phyloP scores from a whole-genome alignment of 2,797 vertebrate genomes.

The Lophotriccus pileatus region DNA sequence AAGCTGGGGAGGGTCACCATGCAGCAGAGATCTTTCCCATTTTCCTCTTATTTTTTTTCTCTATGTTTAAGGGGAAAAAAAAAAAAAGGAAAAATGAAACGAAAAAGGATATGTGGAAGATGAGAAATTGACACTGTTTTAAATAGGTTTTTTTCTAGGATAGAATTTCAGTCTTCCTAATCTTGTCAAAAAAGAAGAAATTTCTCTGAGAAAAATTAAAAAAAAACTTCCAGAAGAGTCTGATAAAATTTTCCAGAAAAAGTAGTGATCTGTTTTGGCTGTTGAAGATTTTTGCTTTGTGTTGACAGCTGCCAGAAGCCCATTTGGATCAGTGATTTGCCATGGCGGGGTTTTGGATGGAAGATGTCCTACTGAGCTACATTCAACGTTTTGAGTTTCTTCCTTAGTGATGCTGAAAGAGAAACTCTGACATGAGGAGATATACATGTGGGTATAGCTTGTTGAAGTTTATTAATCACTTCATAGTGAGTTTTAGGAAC shows the following conservation, averaged over 20 bases:
- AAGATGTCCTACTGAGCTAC: background rate
- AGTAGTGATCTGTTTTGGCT: background rate
- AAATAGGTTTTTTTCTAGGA: background rate
- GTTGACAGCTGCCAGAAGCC: background rate
- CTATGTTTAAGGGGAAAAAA: rapidly evolving
- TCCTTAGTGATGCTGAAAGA: background rate
- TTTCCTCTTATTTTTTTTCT: background rate
- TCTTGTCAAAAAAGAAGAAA: background rate
- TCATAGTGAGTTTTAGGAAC: background rate
- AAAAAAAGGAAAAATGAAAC: background rate
- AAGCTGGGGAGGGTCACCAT: background rate
- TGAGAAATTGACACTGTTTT: background rate
- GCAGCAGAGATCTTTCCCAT: background rate
- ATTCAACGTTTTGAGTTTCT: background rate
- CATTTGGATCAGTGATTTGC: background rate
- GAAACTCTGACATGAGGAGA: background rate
- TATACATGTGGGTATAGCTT: background rate
- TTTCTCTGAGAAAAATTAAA: background rate
- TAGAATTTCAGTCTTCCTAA: background rate
- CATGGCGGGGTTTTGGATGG: background rate
- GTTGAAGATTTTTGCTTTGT: background rate
- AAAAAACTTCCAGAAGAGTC: background rate
- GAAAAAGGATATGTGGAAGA: background rate
- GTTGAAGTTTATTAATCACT: background rate
- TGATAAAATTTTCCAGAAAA: background rate